Conservation (phyloP, 2,888 invertebrate genomes). For the Drosophila prolongata region DNA sequence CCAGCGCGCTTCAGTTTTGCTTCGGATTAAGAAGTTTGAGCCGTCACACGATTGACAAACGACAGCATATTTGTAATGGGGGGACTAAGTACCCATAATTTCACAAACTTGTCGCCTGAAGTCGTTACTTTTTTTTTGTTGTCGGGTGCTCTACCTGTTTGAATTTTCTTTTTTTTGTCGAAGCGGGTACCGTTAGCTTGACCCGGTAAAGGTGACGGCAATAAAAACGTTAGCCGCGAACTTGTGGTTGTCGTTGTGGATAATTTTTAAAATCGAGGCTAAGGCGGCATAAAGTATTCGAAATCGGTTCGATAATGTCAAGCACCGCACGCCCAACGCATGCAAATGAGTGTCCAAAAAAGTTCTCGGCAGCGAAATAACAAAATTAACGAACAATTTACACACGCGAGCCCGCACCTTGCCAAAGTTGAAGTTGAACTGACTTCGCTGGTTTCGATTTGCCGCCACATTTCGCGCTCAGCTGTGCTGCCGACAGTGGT, state of each 20-base stretch:
- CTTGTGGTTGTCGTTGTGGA: conserved; percentile 5
- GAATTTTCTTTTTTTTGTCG: conserved; percentile 73
- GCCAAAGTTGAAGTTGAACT: conserved; percentile 67
- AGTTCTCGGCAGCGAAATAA: conserved; percentile 56
- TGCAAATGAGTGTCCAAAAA: conserved; percentile 55
- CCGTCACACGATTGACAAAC: conserved; percentile 48
- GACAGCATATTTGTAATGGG: conserved; percentile 46
- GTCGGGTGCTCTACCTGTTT: conserved; percentile 52
- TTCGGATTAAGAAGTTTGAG: conserved; percentile 22
- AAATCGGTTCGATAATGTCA: conserved; percentile 22
- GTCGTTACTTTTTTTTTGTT: conserved; percentile 36
- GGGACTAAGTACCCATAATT: conserved; percentile 50
- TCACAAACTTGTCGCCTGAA: conserved; percentile 52
- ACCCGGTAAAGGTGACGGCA: conserved; percentile 57
- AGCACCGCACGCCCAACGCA: conserved; percentile 54
- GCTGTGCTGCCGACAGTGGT: conserved; percentile 10
- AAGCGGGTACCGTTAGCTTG: conserved; percentile 68
- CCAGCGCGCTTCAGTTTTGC: neutral
- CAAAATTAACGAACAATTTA: conserved; percentile 21
- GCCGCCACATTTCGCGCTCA: conserved; percentile 68
- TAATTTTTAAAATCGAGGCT: conserved; percentile 16
- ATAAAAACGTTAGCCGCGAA: conserved; percentile 22
- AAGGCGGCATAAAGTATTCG: conserved; percentile 28
- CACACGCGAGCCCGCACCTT: conserved; percentile 60
- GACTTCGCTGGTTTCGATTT: conserved; percentile 46